Evolutionary conservation across 2,113 vertebrate genomes (phyloP).

Genomic region (Neogale vison): DNA sequence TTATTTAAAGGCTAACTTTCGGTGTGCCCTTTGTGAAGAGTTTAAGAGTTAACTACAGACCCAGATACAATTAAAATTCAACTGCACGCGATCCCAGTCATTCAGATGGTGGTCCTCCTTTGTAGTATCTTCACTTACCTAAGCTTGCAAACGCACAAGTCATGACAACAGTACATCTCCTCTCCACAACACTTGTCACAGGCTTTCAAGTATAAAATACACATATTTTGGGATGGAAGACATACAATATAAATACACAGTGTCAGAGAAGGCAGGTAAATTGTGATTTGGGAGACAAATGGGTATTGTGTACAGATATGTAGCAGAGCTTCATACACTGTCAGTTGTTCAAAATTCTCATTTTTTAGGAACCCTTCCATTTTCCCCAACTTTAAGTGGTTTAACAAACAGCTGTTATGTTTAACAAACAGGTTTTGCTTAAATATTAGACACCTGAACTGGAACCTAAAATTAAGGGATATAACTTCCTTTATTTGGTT

Average conservation of each 20-base stretch:
- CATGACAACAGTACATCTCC: background rate
- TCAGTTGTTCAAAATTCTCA: background rate
- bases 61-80: background rate
- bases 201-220: background rate
- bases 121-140: background rate
- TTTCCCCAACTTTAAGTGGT: background rate
- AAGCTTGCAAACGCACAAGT: background rate
- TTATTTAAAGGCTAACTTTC: constrained; percentile 18
- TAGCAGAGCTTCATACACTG: background rate
- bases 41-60: background rate
- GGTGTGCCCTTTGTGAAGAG: background rate
- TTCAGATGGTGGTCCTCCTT: background rate
- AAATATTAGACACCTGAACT: background rate
- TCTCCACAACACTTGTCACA: background rate
- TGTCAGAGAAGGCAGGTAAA: background rate
- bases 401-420: background rate
- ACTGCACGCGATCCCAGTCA: background rate
- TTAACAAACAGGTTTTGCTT: constrained; percentile 61
- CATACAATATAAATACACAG: background rate
- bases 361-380: background rate
- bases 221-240: background rate
- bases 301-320: background rate
- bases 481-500: constrained; percentile 47
- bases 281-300: background rate
- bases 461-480: constrained; percentile 60